Evolutionary conservation across 1,140 invertebrate species (phyloP), one percentile per base, ranked within the genome.

Genomic region (Drosophila nasuta): DNA sequence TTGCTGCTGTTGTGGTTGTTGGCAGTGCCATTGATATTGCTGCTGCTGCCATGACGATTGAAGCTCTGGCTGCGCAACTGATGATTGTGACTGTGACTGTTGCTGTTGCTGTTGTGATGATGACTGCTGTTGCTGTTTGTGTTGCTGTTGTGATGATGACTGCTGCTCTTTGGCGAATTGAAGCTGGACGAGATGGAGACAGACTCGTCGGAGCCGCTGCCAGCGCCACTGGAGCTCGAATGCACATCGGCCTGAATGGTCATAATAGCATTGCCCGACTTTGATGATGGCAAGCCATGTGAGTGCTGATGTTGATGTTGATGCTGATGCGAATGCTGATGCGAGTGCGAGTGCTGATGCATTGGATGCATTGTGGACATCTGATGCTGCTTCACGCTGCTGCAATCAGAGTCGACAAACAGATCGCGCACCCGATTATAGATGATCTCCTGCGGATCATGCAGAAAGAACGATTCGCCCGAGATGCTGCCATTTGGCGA

Each of bases 401-500:
- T 92, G 62, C 91, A 92, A 49, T 92, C 92, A 1, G 92, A 89
- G 76, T 95, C 95, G 58, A 95, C 95, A 91, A 98, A 98, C 43
- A 98, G 93, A 82, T 97, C 96, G 43, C 96, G 95, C 56, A 97
- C 96, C 48, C 96, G 94, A 79, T 96, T 96, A 87, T 96, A 96
- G 4, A 95, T 94, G 43, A 96, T 93, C 70, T 97, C 95, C 92
- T 94, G 95, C 28, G 95, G 96, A 86, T 96, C 96, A 92, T 98
- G 97, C 35, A 97, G 93, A 80, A 97, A 97, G 93, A 97, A 98
- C 5, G 97, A 96, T 74, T 96, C 95, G 15, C 95, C 94, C 8
- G 93, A 93, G 13, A 92, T 81, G 77, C 92, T 93, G 59, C 88
- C 92, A 54, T 71, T 91, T 10, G 87, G 92, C 38, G 82, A 92